Base-by-base conservation (phyloP, 1,140 invertebrate genomes). In the Chironomus tepperi region DNA sequence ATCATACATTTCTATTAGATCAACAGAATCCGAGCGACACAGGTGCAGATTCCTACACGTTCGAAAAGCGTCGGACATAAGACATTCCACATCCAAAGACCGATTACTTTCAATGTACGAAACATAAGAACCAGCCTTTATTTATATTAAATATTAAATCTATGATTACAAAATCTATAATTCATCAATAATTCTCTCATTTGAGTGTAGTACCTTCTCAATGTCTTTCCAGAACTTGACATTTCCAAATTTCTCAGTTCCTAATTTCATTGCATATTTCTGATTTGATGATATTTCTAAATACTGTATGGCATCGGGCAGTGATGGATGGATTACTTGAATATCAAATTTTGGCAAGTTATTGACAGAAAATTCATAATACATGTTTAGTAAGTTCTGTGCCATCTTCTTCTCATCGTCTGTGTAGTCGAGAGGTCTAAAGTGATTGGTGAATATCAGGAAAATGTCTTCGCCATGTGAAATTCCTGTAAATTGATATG, bases 401-500 rank as follows among this genome's bases (percentile, higher is more conserved):
- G 3, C 10, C 16, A 70, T 21, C 9, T 18, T 16, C 3, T 18
- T 16, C 19, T 70, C 65, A 18, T 70, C 65, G 3, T 70, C 19
- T 18, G n/a, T 19, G 16, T 70, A 70, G n/a, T 15, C 15, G 7
- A 70, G 3, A 70, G 19, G 5, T 18, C 65, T 18, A 19, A 70
- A 16, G 9, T 9, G 8, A 18, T 9, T 18, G 0, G 9, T 70
- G 6, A 70, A 70, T 9, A 70, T 70, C 18, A 70, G 18, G 18
- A 70, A 70, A 70, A 70, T 16, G 18, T 70, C 65, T 7, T 70
- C 65, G 1, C 65, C 65, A 70, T 70, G 65, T 19, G 65, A n/a
- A 9, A 70, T 19, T 7, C 65, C 65, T 19, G 18, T 16, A 19
- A 57, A 15, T 15, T 57, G 8, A 15, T 57, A 15, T 57, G 15